Percentiles rank a stretch among this genome's conserved stretches.
Conservation (phyloP, 2,797 vertebrate species). For the Sebastes taczanowskii region DNA sequence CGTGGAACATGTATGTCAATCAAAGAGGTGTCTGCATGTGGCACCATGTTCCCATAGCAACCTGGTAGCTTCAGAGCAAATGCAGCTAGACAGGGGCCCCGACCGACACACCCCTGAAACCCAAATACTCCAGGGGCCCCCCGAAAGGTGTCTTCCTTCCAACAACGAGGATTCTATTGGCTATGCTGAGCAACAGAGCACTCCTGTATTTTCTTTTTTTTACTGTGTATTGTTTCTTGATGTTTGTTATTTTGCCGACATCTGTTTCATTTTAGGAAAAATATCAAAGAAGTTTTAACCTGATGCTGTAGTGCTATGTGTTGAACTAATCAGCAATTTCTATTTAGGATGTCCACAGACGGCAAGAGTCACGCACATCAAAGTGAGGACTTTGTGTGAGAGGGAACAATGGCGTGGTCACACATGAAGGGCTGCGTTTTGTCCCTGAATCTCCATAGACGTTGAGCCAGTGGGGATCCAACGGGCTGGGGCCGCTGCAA, state of each 20-base stretch:
- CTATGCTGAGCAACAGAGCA: not conserved
- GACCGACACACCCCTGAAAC: not conserved
- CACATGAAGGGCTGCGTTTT: conserved; percentile 83
- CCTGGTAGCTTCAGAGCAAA: conserved; percentile 83
- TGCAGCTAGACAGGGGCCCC: conserved; percentile 16
- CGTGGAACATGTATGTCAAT: conserved; percentile 86
- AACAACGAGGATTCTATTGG: not conserved
- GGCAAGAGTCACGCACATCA: conserved; percentile 71
- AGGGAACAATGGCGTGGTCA: conserved; percentile 84
- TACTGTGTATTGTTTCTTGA: not conserved
- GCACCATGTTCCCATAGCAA: conserved; percentile 86
- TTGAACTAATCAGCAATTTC: not conserved
- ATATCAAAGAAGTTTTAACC: not conserved
- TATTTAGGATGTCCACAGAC: not conserved
- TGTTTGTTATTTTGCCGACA: not conserved
- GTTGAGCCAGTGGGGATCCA: conserved; percentile 32
- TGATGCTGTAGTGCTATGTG: not conserved
- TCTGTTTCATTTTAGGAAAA: not conserved
- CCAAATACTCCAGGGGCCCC: conserved; percentile 16
- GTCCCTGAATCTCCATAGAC: conserved; percentile 69
- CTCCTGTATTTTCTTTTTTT: not conserved
- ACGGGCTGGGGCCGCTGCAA: conserved; percentile 7
- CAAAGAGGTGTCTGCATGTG: conserved; percentile 80
- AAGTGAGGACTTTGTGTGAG: conserved; percentile 84
- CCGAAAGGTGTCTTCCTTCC: not conserved